phyloP scores from a whole-genome alignment of 1,140 invertebrate species.

The Anastrepha obliqua region DNA sequence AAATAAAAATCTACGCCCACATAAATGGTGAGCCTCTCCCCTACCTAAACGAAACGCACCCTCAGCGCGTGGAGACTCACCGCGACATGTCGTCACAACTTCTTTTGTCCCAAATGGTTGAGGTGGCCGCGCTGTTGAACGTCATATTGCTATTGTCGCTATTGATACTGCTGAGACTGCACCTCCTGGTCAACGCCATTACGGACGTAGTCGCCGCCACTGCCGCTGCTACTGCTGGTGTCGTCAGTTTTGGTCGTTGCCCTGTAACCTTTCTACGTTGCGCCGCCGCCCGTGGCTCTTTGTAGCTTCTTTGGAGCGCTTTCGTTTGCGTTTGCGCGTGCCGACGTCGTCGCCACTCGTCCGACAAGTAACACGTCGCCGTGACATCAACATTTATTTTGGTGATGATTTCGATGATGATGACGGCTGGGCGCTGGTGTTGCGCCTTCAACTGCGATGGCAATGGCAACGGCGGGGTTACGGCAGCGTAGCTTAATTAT shows the following conservation, averaged over 20 bases:
- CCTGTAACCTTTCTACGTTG: constrained; percentile 67
- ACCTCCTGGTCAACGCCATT: neutral
- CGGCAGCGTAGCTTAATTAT: neutral
- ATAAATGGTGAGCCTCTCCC: neutral
- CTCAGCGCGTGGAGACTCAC: neutral
- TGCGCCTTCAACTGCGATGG: neutral
- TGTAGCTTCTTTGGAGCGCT: neutral
- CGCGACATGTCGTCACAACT: constrained; percentile 46
- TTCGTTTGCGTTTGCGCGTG: constrained; percentile 40
- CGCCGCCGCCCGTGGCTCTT: neutral
- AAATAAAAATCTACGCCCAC: neutral
- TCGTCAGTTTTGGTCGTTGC: constrained; percentile 63
- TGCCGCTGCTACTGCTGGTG: neutral
- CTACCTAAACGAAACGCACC: neutral
- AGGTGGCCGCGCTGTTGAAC: constrained; percentile 56
- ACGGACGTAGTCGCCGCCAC: neutral
- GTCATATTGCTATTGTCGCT: neutral
- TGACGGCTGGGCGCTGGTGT: neutral
- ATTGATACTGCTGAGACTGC: neutral
- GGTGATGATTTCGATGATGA: constrained; percentile 59
- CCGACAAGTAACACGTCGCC: constrained; percentile 51
- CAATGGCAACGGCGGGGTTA: neutral
- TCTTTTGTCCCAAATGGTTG: neutral
- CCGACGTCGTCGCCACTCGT: neutral
- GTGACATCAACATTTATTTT: constrained; percentile 73